Evolutionary conservation across 2,113 vertebrate species (phyloP).

Genomic region (Semicossyphus pulcher): DNA sequence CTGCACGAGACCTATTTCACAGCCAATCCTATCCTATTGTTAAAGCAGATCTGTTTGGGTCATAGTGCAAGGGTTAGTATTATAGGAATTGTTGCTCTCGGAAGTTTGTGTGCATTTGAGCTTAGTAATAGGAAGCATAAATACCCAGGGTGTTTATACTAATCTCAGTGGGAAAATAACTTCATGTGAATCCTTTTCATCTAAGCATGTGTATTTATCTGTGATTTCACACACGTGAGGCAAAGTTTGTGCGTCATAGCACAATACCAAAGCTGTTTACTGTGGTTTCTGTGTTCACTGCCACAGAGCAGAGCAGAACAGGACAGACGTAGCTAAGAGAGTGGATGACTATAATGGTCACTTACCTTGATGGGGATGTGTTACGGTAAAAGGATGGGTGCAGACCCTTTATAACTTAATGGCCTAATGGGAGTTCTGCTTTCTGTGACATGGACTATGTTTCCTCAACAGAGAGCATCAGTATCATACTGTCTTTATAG

Average conservation of each 20-base stretch:
- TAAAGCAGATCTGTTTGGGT: slow-evolving; percentile 10
- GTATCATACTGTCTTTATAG: background rate
- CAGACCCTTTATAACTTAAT: slow-evolving; percentile 23
- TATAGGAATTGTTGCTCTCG: slow-evolving; percentile 17
- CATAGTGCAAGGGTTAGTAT: slow-evolving; percentile 7
- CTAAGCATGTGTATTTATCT: background rate
- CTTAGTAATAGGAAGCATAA: slow-evolving; percentile 30
- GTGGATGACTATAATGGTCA: background rate
- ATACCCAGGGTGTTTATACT: slow-evolving; percentile 39
- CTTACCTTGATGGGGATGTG: slow-evolving; percentile 5
- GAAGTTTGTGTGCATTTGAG: slow-evolving; percentile 25
- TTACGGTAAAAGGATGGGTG: slow-evolving; percentile 25
- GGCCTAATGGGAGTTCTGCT: slow-evolving; percentile 11
- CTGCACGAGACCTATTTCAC: slow-evolving; percentile 22
- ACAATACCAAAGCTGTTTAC: slow-evolving; percentile 30
- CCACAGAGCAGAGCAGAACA: background rate
- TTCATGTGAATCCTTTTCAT: slow-evolving; percentile 20
- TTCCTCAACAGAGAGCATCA: slow-evolving; percentile 1
- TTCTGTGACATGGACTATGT: background rate
- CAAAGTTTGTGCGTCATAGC: background rate
- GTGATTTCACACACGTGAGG: background rate
- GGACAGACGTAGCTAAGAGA: background rate
- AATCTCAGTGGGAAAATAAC: slow-evolving; percentile 55
- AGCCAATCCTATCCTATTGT: slow-evolving; percentile 32
- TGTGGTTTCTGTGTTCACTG: slow-evolving; percentile 24